These are phyloP conservation scores for Melieria crassipennis DNA, from an alignment of 2,888 invertebrate genomes.

Conservation along the genomic window DNA sequence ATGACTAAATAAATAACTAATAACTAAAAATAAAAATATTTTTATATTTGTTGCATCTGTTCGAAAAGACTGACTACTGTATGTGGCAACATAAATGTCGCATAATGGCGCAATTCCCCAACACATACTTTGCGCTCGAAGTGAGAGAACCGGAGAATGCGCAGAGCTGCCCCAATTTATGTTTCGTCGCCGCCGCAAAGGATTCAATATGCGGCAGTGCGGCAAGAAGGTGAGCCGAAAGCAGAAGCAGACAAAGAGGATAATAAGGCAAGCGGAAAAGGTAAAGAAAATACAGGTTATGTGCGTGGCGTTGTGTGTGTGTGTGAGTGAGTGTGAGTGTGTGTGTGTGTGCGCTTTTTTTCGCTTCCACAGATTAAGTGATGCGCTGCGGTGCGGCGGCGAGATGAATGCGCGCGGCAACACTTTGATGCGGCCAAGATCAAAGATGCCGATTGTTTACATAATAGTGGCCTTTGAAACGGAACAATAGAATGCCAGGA, in stretches of 20 bases:
- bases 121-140: too few species aligned
- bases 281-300: neutral
- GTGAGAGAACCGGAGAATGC: too few species aligned
- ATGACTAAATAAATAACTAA: neutral
- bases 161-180: too few species aligned
- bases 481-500: constrained; percentile 68
- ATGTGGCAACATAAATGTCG: too few species aligned
- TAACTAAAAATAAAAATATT: neutral
- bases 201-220: too few species aligned
- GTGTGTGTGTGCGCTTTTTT: neutral
- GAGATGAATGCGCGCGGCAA: constrained; percentile 45
- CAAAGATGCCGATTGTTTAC: constrained; percentile 75
- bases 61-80: too few species aligned
- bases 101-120: too few species aligned
- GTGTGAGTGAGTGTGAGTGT: too few species aligned
- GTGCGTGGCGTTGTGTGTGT: neutral
- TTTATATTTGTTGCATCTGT: neutral
- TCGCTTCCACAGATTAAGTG: constrained; percentile 3
- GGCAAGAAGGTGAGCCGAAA: neutral
- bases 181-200: too few species aligned
- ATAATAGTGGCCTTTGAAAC: constrained; percentile 75
- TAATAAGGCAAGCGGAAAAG: constrained; percentile 1
- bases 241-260: neutral
- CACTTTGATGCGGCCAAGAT: constrained; percentile 69
- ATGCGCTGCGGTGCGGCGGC: constrained; percentile 28